Conservation (phyloP, 30 jellyfish, hydroid and myxozoan genomes). For the Euphysa ruthae region DNA sequence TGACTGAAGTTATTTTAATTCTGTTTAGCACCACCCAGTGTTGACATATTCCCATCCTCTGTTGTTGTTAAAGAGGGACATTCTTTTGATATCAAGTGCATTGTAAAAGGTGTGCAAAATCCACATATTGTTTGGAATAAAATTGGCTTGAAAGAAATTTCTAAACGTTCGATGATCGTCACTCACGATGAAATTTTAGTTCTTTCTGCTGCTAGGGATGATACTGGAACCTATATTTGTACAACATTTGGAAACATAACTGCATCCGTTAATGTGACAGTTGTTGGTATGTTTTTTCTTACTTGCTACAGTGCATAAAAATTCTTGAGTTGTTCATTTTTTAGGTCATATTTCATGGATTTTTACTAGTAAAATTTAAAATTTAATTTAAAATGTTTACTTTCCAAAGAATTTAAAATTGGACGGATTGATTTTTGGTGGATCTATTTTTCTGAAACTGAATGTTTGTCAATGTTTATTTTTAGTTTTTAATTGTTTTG, state of each 20-base stretch:
- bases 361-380: neutral
- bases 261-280: slow-evolving; percentile 43
- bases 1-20: no score
- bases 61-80: slow-evolving; percentile 47
- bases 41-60: slow-evolving; percentile 35
- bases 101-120: slow-evolving; percentile 40
- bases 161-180: neutral
- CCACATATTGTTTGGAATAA: slow-evolving; percentile 48
- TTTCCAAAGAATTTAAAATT: no score
- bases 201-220: slow-evolving; percentile 8
- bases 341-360: neutral
- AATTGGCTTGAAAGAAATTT: neutral
- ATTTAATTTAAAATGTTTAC: neutral
- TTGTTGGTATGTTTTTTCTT: slow-evolving; percentile 45
- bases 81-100: slow-evolving; percentile 47
- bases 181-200: slow-evolving; percentile 7
- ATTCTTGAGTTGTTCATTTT: no score
- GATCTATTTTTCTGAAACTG: no score
- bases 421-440: no score
- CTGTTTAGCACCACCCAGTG: slow-evolving; percentile 51
- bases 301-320: no score
- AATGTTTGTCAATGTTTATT: no score
- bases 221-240: slow-evolving; percentile 4
- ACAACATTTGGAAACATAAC: neutral
- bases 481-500: no score